phyloP scores from a whole-genome alignment of 2,888 invertebrate species.

The Calameuta idolon region DNA sequence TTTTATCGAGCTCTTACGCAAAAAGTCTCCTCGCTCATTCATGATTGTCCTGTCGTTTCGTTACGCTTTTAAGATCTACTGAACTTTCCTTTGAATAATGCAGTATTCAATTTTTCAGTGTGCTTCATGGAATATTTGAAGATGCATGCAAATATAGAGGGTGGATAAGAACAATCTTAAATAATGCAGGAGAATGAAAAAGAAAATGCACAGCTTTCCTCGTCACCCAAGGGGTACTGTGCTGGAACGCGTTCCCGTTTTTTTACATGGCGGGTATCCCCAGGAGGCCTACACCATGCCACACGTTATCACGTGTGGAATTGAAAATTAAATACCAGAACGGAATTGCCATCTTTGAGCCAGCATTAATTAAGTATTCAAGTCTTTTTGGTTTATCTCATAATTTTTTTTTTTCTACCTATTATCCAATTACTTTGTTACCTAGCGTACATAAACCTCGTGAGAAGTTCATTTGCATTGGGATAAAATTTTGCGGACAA shows the following conservation, averaged over 20 bases:
- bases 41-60: not conserved
- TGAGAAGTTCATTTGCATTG: constrained; percentile 41
- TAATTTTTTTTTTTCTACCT: not conserved
- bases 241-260: constrained; percentile 65
- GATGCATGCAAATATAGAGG: not conserved
- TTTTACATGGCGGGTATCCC: constrained; percentile 68
- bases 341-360: not conserved
- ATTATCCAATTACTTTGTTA: not conserved
- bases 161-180: not conserved
- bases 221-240: constrained; percentile 67
- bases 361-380: not conserved
- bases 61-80: not conserved
- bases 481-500: not conserved
- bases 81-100: not conserved
- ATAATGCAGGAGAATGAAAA: constrained; percentile 27
- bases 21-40: not conserved
- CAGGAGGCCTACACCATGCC: constrained; percentile 67
- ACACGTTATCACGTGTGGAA: constrained; percentile 47
- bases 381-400: not conserved
- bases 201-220: constrained; percentile 60
- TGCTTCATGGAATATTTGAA: not conserved
- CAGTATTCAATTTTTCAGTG: not conserved
- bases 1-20: not conserved
- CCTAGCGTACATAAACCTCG: constrained; percentile 39
- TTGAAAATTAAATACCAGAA: constrained; percentile 5